A percentile compares a stretch with the other conserved stretches of the same genome.
Conservation (phyloP, 2,888 invertebrate genomes). For the Aporophyla lueneburgensis region DNA sequence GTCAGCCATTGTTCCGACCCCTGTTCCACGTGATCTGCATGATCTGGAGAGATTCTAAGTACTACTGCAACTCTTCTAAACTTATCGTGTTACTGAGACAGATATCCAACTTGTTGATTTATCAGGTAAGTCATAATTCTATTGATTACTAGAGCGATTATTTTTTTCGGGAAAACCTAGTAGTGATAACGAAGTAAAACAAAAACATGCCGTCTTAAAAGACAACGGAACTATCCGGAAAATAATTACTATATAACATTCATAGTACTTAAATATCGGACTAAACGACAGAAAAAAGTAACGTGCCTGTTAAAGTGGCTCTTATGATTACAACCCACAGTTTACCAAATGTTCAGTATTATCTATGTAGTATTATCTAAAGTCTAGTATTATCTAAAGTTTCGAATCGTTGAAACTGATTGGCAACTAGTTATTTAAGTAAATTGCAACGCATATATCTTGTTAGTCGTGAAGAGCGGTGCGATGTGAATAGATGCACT, state of each 20-base stretch:
- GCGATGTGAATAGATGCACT: constrained; percentile 21
- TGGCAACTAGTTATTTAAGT: neutral
- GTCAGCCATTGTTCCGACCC: constrained; percentile 94
- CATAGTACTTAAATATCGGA: neutral
- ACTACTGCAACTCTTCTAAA: constrained; percentile 97
- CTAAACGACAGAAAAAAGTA: neutral
- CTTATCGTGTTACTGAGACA: constrained; percentile 97
- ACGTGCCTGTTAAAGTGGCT: neutral
- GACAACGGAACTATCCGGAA: neutral
- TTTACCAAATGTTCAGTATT: neutral
- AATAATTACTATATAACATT: neutral
- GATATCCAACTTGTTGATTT: constrained; percentile 97
- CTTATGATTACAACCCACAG: neutral
- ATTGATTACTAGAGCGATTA: neutral
- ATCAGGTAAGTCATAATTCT: constrained; percentile 91
- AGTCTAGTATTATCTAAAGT: neutral
- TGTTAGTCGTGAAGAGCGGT: neutral
- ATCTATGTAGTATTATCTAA: no score
- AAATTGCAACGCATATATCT: constrained; percentile 20
- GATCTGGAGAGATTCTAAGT: constrained; percentile 97
- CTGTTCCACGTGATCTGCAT: constrained; percentile 96
- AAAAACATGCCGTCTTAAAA: neutral
- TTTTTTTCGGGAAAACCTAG: neutral
- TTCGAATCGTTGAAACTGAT: neutral
- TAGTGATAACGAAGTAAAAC: neutral